Evolutionary conservation across 1,140 invertebrate species (phyloP).

Genomic region (Lethocerus indicus): DNA sequence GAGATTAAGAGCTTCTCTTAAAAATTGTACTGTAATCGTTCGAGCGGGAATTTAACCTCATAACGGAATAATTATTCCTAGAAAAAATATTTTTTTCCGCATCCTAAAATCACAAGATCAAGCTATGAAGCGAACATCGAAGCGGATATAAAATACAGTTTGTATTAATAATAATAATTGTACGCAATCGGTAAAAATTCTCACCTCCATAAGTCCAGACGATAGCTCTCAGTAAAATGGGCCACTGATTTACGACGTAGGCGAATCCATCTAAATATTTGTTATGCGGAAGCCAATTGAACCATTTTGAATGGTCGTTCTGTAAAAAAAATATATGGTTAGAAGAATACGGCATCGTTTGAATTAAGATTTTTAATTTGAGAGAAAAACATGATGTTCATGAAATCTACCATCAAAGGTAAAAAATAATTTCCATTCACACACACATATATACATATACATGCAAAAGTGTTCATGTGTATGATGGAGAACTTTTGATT

Average conservation of each 20-base stretch:
- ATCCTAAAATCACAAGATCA: neutral
- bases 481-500: neutral
- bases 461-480: neutral
- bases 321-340: conserved; percentile 18
- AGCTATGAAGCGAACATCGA: neutral
- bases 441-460: neutral
- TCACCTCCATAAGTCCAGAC: conserved; percentile 25
- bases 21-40: neutral
- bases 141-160: neutral
- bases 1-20: neutral
- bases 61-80: neutral
- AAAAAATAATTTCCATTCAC: no score
- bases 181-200: no score
- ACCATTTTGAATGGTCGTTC: conserved; percentile 29
- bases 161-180: neutral
- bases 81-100: neutral
- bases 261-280: conserved; percentile 36
- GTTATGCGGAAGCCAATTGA: conserved; percentile 36
- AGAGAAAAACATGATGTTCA: no score
- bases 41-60: neutral
- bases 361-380: no score
- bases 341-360: no score
- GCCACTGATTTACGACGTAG: conserved; percentile 28
- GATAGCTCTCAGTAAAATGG: conserved; percentile 27
- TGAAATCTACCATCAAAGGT: no score